Evolutionary conservation across 2,113 vertebrate genomes (phyloP), one percentile per base, ranked within the genome.

Genomic region (Lophochroa leadbeateri): DNA sequence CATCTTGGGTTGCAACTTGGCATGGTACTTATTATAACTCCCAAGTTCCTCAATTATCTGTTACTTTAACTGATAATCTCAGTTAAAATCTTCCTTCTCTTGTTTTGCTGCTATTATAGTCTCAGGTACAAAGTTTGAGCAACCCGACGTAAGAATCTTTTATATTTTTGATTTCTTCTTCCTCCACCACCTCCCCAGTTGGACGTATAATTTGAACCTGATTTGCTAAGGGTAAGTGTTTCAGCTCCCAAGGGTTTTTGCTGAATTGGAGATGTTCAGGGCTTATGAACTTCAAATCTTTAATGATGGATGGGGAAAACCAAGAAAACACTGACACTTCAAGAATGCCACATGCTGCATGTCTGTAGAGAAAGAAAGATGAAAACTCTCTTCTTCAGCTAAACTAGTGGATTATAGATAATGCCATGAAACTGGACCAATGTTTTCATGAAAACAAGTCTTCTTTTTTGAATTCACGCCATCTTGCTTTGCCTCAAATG

Each of bases 401-500:
- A 86, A 94, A 93, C 47, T 72, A 68, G 61, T 78, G 88, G 96
- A 90, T 97, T 94, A 86, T 58, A 88, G 85, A 79, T 93, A 96
- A 94, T 50, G 52, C 94, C 64, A 75, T 96, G 92, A 96, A 96
- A 94, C 94, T 94, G 96, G 96, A 95, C 82, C 79, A 92, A 75
- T 92, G 93, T 96, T 96, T 96, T 94, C 76, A 88, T 19, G 47
- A 92, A 96, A 96, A 93, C 82, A 96, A 91, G 72, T 88, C 13
- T 0, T 74, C 89, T 86, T 96, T 93, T 86, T 90, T 93, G 90
- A 94, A 91, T 90, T 95, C 72, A 71, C 0, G 47, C 90, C 76
- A 82, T 97, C 81, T 96, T 94, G 85, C 88, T 96, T 97, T 97
- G 92, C 81, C 90, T 94, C 90, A 94, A 95, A 91, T 95, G 84